Percentiles rank a stretch among this genome's conserved stretches.
These are phyloP conservation scores for Champsocephalus esox DNA, from an alignment of 2,797 vertebrate genomes.

Conservation along the genomic window DNA sequence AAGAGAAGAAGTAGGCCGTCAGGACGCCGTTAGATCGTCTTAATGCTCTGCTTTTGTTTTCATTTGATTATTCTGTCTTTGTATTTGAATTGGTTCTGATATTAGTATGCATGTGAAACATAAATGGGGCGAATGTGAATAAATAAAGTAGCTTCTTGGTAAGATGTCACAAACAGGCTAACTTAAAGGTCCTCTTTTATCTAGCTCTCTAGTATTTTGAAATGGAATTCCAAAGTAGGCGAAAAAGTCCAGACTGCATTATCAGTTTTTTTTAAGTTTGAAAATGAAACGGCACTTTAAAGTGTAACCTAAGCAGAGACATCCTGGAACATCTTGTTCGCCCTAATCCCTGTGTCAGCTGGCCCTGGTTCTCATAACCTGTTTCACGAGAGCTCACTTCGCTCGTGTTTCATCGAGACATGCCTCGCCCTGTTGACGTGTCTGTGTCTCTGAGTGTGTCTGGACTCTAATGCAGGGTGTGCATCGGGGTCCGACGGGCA, in stretches of 20 bases:
- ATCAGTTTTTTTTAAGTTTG: neutral
- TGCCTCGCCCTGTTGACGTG: slow-evolving; percentile 40
- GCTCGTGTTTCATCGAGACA: slow-evolving; percentile 58
- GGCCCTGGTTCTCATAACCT: slow-evolving; percentile 34
- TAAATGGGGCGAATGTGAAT: slow-evolving; percentile 63
- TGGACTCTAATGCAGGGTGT: slow-evolving; percentile 21
- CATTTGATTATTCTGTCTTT: slow-evolving; percentile 50
- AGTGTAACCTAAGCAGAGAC: slow-evolving; percentile 48
- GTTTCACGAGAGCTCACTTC: slow-evolving; percentile 36
- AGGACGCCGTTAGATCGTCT: slow-evolving; percentile 49
- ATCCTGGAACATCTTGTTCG: slow-evolving; percentile 42
- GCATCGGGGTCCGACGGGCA: neutral
- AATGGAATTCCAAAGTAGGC: slow-evolving; percentile 30
- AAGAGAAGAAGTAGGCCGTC: slow-evolving; percentile 70
- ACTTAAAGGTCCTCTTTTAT: slow-evolving; percentile 30
- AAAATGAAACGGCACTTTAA: slow-evolving; percentile 5
- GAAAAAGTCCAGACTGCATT: slow-evolving; percentile 5
- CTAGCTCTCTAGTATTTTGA: slow-evolving; percentile 30
- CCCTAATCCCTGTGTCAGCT: slow-evolving; percentile 48
- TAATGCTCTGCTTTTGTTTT: slow-evolving; percentile 60
- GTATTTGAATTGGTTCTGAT: slow-evolving; percentile 18
- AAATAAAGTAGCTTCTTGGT: slow-evolving; percentile 50
- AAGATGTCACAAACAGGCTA: slow-evolving; percentile 27
- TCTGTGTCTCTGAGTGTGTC: slow-evolving; percentile 24
- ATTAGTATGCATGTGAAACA: slow-evolving; percentile 53